Evolutionary conservation across 1,140 invertebrate species (phyloP), one percentile per base, ranked within the genome.

Genomic region (Triops cancriformis): DNA sequence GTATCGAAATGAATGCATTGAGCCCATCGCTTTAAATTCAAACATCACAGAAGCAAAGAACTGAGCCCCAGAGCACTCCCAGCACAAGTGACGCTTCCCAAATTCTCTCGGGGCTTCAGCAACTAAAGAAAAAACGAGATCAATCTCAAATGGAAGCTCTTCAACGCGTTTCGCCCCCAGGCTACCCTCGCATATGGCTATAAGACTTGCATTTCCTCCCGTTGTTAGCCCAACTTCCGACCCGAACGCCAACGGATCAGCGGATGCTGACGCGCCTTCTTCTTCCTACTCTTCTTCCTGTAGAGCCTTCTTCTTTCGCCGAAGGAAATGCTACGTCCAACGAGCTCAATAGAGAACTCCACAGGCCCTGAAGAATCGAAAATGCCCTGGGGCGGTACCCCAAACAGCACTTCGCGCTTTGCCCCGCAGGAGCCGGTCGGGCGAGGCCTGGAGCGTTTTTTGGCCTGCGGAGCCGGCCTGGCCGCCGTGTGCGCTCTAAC

Each of bases 401-500:
- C 6, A 27, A 75, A 75, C 74, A 45, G n/a, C 74, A 45, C 27
- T 45, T 75, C 74, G 37, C 45, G 12, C 27, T 74, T 74, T 74
- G 73, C 73, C 73, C 73, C 11, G 27, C 73, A 41, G 31, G 64
- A 72, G 0, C 26, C 4, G 6, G 64, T 11, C 64, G 64, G 26
- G 6, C 27, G 73, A 28, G 73, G 27, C 73, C 27, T 64, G 51
- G 51, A 64, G 51, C 51, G 51, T 64, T 4, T 64, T 64, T 64
- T 64, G 51, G 51, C 51, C 14, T 45, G 77, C 72, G 42, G 73
- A 6, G 73, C 77, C 23, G 73, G 73, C 73, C 9, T 78, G 41
- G 77, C 77, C 2, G 42, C 43, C 9, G 26, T 78, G 18, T 43
- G 31, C n/a, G 77, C 72, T 37, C 73, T 78, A 31, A 72, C 72